A percentile compares a stretch with the other conserved stretches of the same genome.
phyloP scores from a whole-genome alignment of 2,888 invertebrate species.

The Ceraclea dissimilis region DNA sequence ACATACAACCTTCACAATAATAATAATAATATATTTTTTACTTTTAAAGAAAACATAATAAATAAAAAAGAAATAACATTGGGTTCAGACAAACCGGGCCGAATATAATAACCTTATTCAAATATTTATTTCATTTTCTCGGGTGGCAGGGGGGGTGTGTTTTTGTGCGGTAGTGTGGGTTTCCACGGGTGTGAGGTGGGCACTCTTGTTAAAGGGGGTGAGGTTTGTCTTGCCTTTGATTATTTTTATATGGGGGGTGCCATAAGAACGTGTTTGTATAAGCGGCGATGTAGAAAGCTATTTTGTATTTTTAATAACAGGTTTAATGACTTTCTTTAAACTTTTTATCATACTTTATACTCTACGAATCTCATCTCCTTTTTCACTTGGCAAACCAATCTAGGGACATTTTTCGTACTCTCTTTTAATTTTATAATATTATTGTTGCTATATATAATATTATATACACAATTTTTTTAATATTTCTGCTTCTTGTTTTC shows the following conservation, averaged over 20 bases:
- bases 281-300: constrained; percentile 21
- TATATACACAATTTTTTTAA: constrained; percentile 12
- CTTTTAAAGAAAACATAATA: constrained; percentile 26
- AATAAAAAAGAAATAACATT: constrained; percentile 27
- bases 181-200: constrained; percentile 3
- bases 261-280: constrained; percentile 18
- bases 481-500: constrained; percentile 15
- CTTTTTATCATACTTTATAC: constrained; percentile 22
- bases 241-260: constrained; percentile 22
- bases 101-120: constrained; percentile 26
- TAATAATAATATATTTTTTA: constrained; percentile 26
- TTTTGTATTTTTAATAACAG: constrained; percentile 27
- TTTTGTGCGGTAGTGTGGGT: constrained; percentile 16
- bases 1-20: too few species aligned
- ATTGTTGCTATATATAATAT: background rate
- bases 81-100: constrained; percentile 22
- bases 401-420: constrained; percentile 17
- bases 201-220: too few species aligned
- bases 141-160: constrained; percentile 16
- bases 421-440: constrained; percentile 10
- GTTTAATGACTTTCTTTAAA: constrained; percentile 27
- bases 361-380: constrained; percentile 1
- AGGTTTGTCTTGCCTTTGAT: constrained; percentile 18
- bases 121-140: constrained; percentile 26
- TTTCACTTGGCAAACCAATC: constrained; percentile 9